Percentiles rank a stretch among this genome's conserved stretches.
Conservation (phyloP, 2,797 vertebrate species). For the Pipistrellus pygmaeus region DNA sequence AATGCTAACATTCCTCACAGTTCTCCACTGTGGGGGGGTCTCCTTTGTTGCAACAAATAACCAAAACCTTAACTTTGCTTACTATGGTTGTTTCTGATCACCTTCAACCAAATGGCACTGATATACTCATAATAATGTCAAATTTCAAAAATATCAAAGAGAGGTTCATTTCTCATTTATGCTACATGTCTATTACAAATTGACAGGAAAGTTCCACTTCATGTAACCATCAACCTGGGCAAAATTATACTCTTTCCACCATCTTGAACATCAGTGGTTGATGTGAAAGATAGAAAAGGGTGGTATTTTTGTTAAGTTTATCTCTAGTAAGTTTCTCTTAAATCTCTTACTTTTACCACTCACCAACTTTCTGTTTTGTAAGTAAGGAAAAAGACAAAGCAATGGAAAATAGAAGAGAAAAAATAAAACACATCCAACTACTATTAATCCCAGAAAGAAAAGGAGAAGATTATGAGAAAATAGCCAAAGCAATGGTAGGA, state of each 20-base stretch:
- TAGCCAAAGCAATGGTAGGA: not conserved
- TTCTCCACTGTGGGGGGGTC: not conserved
- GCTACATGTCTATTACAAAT: not conserved
- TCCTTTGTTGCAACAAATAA: not conserved
- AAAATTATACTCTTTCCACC: not conserved
- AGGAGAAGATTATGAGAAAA: not conserved
- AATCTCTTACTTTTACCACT: not conserved
- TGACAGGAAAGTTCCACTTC: not conserved
- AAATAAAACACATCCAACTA: not conserved
- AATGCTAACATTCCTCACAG: not conserved
- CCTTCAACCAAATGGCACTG: not conserved
- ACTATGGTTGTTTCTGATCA: not conserved
- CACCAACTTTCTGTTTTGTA: not conserved
- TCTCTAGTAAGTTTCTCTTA: not conserved
- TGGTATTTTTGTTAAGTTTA: not conserved
- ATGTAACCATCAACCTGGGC: not conserved
- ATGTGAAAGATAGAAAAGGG: not conserved
- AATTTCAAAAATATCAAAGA: not conserved
- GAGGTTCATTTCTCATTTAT: not conserved
- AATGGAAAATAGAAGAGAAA: not conserved
- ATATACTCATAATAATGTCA: not conserved
- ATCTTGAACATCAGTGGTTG: not conserved
- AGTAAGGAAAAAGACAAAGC: not conserved
- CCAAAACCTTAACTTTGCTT: too few relatives aligned
- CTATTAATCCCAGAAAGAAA: not conserved